Evolutionary conservation across 2,888 invertebrate species (phyloP).

Genomic region (Panopea generosa): DNA sequence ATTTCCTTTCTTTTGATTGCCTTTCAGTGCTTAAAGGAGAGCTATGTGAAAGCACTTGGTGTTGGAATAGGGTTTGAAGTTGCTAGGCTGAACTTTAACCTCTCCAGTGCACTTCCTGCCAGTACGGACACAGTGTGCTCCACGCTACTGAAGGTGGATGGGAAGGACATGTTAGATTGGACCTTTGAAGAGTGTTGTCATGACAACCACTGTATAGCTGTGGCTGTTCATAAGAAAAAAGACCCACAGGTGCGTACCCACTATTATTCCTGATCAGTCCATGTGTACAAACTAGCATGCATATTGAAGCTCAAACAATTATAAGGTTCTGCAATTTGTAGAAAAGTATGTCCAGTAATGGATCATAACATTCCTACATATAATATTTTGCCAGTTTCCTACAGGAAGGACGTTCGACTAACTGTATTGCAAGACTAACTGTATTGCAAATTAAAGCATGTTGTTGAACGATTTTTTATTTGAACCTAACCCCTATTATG

Average conservation of each 20-base stretch:
- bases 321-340: background rate
- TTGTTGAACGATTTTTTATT: too few relatives aligned
- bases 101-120: conserved; percentile 77
- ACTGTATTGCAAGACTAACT: too few relatives aligned
- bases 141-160: conserved; percentile 89
- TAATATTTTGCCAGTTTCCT: too few relatives aligned
- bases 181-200: conserved; percentile 94
- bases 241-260: background rate
- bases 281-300: background rate
- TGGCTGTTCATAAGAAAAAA: conserved; percentile 82
- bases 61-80: conserved; percentile 93
- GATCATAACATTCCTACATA: too few relatives aligned
- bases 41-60: conserved; percentile 96
- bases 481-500: too few relatives aligned
- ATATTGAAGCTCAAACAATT: background rate
- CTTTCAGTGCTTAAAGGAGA: conserved; percentile 94
- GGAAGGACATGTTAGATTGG: conserved; percentile 88
- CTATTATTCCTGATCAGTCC: too few relatives aligned
- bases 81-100: conserved; percentile 91
- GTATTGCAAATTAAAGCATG: too few relatives aligned
- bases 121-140: conserved; percentile 85
- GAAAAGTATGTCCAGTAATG: background rate
- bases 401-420: too few relatives aligned
- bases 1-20: too few relatives aligned
- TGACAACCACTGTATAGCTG: conserved; percentile 91